Percentiles rank a stretch among this genome's conserved stretches.
phyloP scores from a whole-genome alignment of 2,797 vertebrate genomes.

The Enteromius radiatus region DNA sequence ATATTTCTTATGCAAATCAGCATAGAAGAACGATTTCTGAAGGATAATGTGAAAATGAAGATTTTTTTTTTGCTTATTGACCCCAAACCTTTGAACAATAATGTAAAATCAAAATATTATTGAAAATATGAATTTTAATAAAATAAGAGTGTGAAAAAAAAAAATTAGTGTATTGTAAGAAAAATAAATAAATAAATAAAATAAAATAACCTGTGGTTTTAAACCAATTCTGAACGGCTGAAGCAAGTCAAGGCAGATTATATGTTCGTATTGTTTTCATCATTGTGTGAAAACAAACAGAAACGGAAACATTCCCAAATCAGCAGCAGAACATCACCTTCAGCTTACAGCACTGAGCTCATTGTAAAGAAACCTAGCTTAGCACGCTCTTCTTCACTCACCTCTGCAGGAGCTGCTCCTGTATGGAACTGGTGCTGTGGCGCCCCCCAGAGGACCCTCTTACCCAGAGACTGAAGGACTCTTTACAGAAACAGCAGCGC shows the following conservation, averaged over 20 bases:
- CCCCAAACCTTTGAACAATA: neutral
- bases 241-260: neutral
- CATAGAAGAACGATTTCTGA: neutral
- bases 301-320: neutral
- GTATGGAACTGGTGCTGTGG: constrained; percentile 86
- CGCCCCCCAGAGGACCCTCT: constrained; percentile 79
- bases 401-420: constrained; percentile 77
- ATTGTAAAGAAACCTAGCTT: neutral
- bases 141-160: too few relatives aligned
- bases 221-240: neutral
- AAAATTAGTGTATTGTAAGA: too few relatives aligned
- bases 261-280: neutral
- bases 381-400: neutral
- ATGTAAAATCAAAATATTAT: neutral
- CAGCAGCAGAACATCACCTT: neutral
- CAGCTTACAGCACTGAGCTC: neutral
- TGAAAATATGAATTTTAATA: too few relatives aligned
- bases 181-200: too few relatives aligned
- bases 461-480: constrained; percentile 74
- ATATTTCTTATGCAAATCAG: neutral
- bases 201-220: too few relatives aligned
- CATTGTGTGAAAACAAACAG: neutral
- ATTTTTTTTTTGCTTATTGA: neutral
- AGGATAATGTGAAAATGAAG: neutral
- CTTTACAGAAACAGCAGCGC: constrained; percentile 74